Conservation (phyloP, 1,140 invertebrate genomes). For the Aphidius ervi region DNA sequence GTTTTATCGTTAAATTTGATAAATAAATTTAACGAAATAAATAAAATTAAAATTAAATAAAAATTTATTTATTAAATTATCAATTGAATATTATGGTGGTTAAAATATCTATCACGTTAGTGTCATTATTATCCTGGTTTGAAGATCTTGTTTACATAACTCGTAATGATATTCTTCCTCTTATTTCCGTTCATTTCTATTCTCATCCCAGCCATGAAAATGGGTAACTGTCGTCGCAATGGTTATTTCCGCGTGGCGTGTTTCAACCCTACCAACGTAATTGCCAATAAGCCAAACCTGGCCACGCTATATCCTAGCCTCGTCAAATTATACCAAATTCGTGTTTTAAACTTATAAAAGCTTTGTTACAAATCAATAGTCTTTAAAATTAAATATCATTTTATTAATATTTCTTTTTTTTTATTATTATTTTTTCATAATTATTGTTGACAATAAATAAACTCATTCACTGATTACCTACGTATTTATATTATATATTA, state of each 20-base stretch:
- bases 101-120: too few relatives aligned
- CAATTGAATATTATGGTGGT: too few relatives aligned
- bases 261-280: constrained; percentile 20
- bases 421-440: too few relatives aligned
- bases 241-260: constrained; percentile 26
- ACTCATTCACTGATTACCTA: too few relatives aligned
- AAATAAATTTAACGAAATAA: too few relatives aligned
- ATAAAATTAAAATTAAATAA: too few relatives aligned
- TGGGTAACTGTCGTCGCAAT: constrained; percentile 27
- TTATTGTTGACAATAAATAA: too few relatives aligned
- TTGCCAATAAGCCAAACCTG: constrained; percentile 27
- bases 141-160: constrained; percentile 19
- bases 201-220: background rate
- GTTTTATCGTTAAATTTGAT: too few relatives aligned
- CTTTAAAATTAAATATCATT: constrained; percentile 8
- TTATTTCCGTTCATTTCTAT: constrained; percentile 1
- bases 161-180: constrained; percentile 21
- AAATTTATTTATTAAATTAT: too few relatives aligned
- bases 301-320: constrained; percentile 1
- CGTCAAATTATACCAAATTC: constrained; percentile 7
- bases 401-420: too few relatives aligned
- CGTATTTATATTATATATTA: too few relatives aligned
- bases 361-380: constrained; percentile 10
- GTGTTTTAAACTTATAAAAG: constrained; percentile 12
- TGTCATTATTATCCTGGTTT: background rate